Conservation (phyloP, 2,113 vertebrate species). For the Holacanthus passer region DNA sequence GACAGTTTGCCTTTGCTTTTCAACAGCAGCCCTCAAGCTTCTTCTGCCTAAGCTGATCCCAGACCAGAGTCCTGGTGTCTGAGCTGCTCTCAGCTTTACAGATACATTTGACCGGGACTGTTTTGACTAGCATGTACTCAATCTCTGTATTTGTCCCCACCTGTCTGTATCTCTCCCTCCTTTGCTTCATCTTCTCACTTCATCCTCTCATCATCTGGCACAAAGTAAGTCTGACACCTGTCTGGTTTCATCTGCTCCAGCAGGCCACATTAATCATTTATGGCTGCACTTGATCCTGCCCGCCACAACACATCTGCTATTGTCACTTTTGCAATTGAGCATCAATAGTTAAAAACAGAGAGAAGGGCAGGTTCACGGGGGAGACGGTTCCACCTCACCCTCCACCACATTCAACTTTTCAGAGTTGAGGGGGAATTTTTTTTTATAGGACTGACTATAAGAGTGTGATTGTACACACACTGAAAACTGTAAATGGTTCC, state of each 20-base stretch:
- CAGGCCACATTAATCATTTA: constrained; percentile 57
- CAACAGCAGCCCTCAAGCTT: neutral
- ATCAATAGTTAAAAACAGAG: constrained; percentile 61
- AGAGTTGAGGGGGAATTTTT: neutral
- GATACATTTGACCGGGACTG: neutral
- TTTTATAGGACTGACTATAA: constrained; percentile 14
- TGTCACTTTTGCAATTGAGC: constrained; percentile 64
- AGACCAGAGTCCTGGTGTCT: constrained; percentile 5
- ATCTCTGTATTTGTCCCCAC: constrained; percentile 1
- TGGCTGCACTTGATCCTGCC: constrained; percentile 44
- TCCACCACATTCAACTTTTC: constrained; percentile 15
- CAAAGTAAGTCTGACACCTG: neutral
- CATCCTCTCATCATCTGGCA: neutral
- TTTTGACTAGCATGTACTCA: constrained; percentile 33
- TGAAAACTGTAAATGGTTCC: constrained; percentile 56
- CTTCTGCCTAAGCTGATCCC: constrained; percentile 17
- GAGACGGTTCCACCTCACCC: neutral
- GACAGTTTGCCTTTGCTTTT: no score
- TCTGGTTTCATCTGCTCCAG: constrained; percentile 46
- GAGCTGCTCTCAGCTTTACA: constrained; percentile 10
- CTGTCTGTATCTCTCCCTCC: neutral
- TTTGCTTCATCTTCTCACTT: neutral
- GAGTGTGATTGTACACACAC: constrained; percentile 42
- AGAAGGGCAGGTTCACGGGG: constrained; percentile 5
- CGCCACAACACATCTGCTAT: constrained; percentile 56